Percentiles rank a stretch among this genome's conserved stretches.
phyloP scores from a whole-genome alignment of 2,797 vertebrate genomes.

The Enteromius treurensis region DNA sequence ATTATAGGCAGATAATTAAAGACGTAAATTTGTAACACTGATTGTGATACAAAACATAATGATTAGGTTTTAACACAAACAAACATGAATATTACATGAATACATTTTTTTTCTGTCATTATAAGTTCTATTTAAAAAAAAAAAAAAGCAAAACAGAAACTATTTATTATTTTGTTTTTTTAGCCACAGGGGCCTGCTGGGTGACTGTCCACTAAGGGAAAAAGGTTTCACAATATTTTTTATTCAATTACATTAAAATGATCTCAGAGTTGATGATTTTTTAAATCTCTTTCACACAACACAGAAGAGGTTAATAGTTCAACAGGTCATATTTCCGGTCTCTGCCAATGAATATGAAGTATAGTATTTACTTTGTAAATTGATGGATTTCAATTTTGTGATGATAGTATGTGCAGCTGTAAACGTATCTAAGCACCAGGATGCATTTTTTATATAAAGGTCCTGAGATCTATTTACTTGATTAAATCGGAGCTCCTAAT shows the following conservation, averaged over 20 bases:
- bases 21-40: background rate
- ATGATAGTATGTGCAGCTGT: constrained; percentile 21
- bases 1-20: background rate
- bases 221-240: background rate
- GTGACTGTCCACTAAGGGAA: background rate
- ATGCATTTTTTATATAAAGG: constrained; percentile 34
- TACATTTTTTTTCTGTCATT: background rate
- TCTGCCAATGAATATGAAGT: constrained; percentile 29
- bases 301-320: constrained; percentile 49
- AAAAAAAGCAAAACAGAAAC: background rate
- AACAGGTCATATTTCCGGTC: constrained; percentile 49
- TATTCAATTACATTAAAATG: constrained; percentile 17
- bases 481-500: constrained; percentile 57
- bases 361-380: constrained; percentile 41
- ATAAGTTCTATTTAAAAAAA: background rate
- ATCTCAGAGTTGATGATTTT: constrained; percentile 11
- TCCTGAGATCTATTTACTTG: constrained; percentile 48
- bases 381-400: constrained; percentile 44
- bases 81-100: background rate
- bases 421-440: constrained; percentile 38
- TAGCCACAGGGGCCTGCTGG: background rate
- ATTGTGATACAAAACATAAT: background rate
- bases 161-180: background rate
- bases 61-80: background rate
- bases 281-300: constrained; percentile 39